phyloP scores from a whole-genome alignment of 2,888 invertebrate genomes.

The Cosmia pyralina region DNA sequence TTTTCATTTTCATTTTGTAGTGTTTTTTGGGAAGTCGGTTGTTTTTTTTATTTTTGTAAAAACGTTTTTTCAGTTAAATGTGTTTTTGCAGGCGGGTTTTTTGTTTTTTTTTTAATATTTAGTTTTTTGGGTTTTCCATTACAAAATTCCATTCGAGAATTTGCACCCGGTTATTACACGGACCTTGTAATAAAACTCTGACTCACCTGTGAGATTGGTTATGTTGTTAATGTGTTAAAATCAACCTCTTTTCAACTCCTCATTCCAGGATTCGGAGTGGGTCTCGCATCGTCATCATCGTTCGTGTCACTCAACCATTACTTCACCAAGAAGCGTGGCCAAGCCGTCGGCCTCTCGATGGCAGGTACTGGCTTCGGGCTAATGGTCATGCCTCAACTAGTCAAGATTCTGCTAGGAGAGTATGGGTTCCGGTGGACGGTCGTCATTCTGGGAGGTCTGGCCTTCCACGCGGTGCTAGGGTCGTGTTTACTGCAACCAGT shows the following conservation, averaged over 20 bases:
- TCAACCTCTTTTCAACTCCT: background rate
- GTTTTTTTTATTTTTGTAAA: no score
- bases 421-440: constrained; percentile 93
- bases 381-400: constrained; percentile 94
- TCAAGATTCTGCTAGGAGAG: constrained; percentile 91
- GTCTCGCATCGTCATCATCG: constrained; percentile 93
- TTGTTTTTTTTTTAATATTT: no score
- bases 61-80: no score
- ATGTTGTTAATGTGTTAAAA: no score
- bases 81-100: no score
- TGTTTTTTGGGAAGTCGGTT: no score
- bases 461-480: constrained; percentile 92
- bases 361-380: constrained; percentile 95
- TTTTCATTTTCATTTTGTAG: no score
- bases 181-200: no score
- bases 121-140: no score
- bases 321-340: constrained; percentile 94
- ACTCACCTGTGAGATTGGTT: no score
- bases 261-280: constrained; percentile 93
- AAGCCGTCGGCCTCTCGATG: constrained; percentile 94
- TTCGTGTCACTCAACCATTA: constrained; percentile 95
- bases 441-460: constrained; percentile 92
- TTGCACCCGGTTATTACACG: no score
- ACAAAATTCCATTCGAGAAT: no score
- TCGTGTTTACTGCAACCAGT: constrained; percentile 93